Evolutionary conservation across 2,113 vertebrate species (phyloP).

Genomic region (Turnix velox): DNA sequence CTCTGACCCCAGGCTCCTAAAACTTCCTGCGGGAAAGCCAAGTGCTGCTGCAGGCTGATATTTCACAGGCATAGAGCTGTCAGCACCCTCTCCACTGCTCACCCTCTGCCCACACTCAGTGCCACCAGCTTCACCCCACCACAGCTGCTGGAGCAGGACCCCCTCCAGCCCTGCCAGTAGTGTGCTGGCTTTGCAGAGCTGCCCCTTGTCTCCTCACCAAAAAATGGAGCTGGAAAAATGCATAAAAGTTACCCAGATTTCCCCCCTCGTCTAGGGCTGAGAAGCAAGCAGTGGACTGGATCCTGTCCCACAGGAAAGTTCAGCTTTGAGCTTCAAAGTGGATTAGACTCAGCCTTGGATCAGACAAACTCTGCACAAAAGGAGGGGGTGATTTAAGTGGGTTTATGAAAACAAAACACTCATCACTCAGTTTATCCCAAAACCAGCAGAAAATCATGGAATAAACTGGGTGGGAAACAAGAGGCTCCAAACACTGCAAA

Average conservation of each 20-base stretch:
- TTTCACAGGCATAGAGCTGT: not conserved
- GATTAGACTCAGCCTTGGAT: not conserved
- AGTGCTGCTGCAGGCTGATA: rapidly evolving
- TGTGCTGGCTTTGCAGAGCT: not conserved
- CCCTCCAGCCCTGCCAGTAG: not conserved
- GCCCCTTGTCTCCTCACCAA: not conserved
- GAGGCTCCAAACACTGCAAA: rapidly evolving
- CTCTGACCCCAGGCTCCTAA: not conserved
- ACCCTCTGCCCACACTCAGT: not conserved
- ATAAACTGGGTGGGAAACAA: not conserved
- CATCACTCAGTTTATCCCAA: not conserved
- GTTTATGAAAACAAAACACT: not conserved
- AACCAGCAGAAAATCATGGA: rapidly evolving
- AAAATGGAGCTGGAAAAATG: not conserved
- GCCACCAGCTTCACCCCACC: not conserved
- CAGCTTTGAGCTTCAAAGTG: not conserved
- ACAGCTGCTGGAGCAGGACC: rapidly evolving
- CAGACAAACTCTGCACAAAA: not conserved
- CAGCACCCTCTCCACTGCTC: not conserved
- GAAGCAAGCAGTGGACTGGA: rapidly evolving
- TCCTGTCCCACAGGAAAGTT: not conserved
- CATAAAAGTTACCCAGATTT: not conserved
- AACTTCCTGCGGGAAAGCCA: not conserved
- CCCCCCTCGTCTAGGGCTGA: rapidly evolving
- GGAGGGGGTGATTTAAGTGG: rapidly evolving